phyloP scores from a whole-genome alignment of 2,888 invertebrate species.

The Cataglyphis altisquamis region DNA sequence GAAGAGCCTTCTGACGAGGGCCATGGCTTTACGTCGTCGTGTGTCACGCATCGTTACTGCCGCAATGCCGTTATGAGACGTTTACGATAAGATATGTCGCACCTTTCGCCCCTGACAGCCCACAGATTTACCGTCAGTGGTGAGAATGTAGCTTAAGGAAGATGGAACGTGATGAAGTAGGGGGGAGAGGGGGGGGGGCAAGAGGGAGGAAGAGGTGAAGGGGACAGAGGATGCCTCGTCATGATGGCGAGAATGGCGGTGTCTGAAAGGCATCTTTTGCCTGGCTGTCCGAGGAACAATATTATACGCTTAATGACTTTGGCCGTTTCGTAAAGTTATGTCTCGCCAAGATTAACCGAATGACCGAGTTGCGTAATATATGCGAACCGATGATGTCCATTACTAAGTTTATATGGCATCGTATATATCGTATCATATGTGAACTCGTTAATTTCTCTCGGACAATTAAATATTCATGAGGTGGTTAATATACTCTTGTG shows the following conservation, averaged over 20 bases:
- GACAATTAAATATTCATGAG: constrained; percentile 22
- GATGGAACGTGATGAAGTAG: constrained; percentile 35
- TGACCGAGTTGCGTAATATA: constrained; percentile 48
- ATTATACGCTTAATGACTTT: constrained; percentile 45
- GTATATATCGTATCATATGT: neutral
- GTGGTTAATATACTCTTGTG: neutral
- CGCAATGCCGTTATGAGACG: constrained; percentile 83
- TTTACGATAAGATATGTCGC: constrained; percentile 85
- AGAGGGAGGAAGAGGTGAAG: constrained; percentile 19
- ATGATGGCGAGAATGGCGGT: constrained; percentile 54
- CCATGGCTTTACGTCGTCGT: constrained; percentile 80
- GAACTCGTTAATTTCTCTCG: constrained; percentile 1
- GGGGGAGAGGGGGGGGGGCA: neutral
- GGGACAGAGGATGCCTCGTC: constrained; percentile 44
- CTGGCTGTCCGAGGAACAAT: constrained; percentile 40
- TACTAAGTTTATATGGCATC: constrained; percentile 15
- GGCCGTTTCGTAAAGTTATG: constrained; percentile 15
- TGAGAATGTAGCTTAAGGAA: constrained; percentile 63
- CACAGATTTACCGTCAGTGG: constrained; percentile 79
- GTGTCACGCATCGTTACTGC: constrained; percentile 84
- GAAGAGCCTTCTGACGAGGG: constrained; percentile 71
- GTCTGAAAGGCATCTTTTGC: constrained; percentile 55
- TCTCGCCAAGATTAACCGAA: constrained; percentile 35
- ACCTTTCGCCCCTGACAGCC: constrained; percentile 81
- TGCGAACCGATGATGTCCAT: constrained; percentile 33